Evolutionary conservation across 1,140 invertebrate species (phyloP).

Genomic region (Heliconius nattereri): DNA sequence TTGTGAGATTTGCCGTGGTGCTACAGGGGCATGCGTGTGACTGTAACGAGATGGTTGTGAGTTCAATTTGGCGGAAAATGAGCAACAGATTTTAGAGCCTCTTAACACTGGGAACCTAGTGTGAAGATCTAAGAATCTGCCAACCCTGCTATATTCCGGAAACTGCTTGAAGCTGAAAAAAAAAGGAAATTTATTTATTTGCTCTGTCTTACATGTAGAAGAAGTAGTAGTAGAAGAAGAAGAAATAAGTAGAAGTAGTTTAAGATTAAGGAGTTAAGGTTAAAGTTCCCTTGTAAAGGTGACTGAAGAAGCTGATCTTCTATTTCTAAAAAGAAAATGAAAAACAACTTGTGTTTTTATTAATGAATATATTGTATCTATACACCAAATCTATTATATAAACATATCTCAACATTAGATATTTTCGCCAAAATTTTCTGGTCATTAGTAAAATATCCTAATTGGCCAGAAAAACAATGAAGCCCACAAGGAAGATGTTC

Average conservation of each 20-base stretch:
- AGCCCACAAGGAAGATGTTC: background rate
- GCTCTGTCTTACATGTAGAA: background rate
- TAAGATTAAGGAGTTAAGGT: background rate
- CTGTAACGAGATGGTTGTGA: too few species aligned
- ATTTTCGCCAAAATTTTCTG: background rate
- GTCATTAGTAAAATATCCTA: conserved; percentile 15
- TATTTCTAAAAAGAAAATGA: background rate
- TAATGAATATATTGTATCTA: too few species aligned
- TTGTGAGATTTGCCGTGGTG: too few species aligned
- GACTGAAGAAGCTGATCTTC: background rate
- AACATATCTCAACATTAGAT: too few species aligned
- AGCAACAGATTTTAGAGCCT: too few species aligned
- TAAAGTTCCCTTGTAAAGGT: background rate
- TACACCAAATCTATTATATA: too few species aligned
- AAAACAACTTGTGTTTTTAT: too few species aligned
- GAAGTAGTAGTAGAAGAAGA: background rate
- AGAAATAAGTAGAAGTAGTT: background rate
- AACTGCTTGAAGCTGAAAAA: background rate
- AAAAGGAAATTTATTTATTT: conserved; percentile 19
- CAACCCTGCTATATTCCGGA: too few species aligned
- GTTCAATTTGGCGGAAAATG: too few species aligned
- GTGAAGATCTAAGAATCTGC: too few species aligned
- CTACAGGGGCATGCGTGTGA: too few species aligned
- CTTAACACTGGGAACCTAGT: too few species aligned
- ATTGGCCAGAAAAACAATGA: conserved; percentile 39